Evolutionary conservation across 2,888 invertebrate genomes (phyloP).

Genomic region (Netelia melanura): DNA sequence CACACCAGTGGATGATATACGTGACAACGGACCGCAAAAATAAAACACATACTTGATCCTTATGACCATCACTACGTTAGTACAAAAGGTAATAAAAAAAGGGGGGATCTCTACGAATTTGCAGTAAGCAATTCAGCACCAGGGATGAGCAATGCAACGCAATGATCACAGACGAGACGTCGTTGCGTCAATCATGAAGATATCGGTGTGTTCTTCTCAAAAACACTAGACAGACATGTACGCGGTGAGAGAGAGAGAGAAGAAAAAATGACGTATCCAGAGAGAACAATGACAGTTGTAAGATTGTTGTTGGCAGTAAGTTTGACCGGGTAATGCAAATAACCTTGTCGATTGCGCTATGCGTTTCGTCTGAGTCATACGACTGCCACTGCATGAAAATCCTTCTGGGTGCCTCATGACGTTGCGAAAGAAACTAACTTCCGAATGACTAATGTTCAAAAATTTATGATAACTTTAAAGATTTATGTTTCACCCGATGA

Average conservation of each 20-base stretch:
- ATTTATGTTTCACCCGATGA: not conserved
- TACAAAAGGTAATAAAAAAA: not conserved
- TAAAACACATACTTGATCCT: not conserved
- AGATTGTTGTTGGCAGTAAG: conserved; percentile 40
- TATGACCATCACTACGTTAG: not conserved
- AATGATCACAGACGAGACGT: conserved; percentile 57
- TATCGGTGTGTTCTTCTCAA: conserved; percentile 50
- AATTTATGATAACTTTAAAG: not conserved
- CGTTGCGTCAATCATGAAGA: conserved; percentile 59
- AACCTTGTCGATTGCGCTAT: conserved; percentile 80
- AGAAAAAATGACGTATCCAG: not conserved
- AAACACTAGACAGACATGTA: conserved; percentile 37
- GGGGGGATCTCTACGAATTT: not conserved
- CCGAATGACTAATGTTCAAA: conserved; percentile 2
- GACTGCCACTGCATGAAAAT: conserved; percentile 65
- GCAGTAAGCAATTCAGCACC: conserved; percentile 8
- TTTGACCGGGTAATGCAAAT: conserved; percentile 74
- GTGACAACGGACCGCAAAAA: not conserved
- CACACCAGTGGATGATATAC: conserved; percentile 13
- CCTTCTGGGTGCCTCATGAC: conserved; percentile 72
- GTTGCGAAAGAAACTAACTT: conserved; percentile 76
- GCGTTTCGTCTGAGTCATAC: conserved; percentile 80
- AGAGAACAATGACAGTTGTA: conserved; percentile 32
- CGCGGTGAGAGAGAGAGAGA: conserved; percentile 9
- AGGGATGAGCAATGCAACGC: conserved; percentile 53